Percentiles rank a stretch among this genome's conserved stretches.
Evolutionary conservation across 2,797 vertebrate genomes (phyloP).

Genomic region (Phataginus tricuspis): DNA sequence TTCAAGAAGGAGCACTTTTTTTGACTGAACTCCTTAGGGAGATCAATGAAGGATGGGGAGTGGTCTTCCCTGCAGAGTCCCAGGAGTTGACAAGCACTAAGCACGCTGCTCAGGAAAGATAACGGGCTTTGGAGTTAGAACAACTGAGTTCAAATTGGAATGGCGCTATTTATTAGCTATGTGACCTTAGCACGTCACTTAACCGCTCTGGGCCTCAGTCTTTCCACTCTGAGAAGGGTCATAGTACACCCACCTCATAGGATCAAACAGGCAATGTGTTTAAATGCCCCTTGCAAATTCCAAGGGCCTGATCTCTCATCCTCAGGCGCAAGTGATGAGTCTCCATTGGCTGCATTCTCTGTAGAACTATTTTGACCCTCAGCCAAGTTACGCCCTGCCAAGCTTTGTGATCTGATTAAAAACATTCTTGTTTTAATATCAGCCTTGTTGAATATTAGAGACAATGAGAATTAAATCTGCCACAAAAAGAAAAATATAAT

Average conservation of each 20-base stretch:
- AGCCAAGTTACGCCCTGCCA: not conserved
- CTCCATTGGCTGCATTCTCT: not conserved
- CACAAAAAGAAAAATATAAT: not conserved
- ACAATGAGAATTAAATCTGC: conserved; percentile 31
- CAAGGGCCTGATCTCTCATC: not conserved
- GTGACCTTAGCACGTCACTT: not conserved
- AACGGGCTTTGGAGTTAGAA: not conserved
- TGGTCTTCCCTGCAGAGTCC: not conserved
- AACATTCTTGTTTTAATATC: not conserved
- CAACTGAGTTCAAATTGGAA: not conserved
- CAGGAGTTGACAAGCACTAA: not conserved
- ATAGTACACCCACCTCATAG: not conserved
- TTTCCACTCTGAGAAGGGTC: not conserved
- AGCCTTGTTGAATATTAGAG: not conserved
- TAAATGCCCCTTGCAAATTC: not conserved
- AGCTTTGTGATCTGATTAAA: not conserved
- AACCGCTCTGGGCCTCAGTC: not conserved
- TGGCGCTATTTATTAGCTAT: not conserved
- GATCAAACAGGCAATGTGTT: not conserved
- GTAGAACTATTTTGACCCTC: not conserved
- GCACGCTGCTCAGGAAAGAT: not conserved
- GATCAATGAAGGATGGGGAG: not conserved
- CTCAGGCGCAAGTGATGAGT: not conserved
- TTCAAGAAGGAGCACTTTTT: not conserved
- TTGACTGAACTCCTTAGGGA: not conserved